Evolutionary conservation across 1,140 invertebrate species (phyloP).

Genomic region (Drosophila trapezifrons): DNA sequence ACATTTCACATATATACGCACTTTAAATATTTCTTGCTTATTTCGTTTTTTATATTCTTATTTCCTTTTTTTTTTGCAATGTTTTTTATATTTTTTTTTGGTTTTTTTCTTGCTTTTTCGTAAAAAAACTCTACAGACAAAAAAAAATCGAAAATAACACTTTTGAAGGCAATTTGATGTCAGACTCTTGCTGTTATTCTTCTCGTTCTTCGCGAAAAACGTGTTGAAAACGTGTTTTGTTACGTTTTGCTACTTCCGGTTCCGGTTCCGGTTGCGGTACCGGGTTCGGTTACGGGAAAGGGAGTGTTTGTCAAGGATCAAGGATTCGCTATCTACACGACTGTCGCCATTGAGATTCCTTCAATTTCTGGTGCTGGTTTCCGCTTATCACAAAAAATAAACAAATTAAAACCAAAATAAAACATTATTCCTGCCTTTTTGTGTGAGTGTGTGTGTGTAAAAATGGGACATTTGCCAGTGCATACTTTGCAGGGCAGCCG

Average conservation of each 20-base stretch:
- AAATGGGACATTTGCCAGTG: conserved; percentile 14
- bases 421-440: too few relatives aligned
- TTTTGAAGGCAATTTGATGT: conserved; percentile 80
- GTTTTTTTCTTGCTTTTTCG: conserved; percentile 18
- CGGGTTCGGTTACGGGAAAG: conserved; percentile 15
- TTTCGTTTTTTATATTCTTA: neutral
- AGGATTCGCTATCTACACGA: conserved; percentile 8
- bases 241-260: conserved; percentile 26
- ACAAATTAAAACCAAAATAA: neutral
- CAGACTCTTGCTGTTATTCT: conserved; percentile 71
- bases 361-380: neutral
- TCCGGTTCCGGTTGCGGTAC: conserved; percentile 6
- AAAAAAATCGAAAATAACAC: conserved; percentile 52
- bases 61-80: neutral
- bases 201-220: conserved; percentile 39
- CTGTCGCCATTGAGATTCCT: conserved; percentile 8
- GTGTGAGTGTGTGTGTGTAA: neutral
- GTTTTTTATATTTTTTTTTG: neutral
- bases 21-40: conserved; percentile 32
- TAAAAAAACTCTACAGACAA: conserved; percentile 51
- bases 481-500: conserved; percentile 19
- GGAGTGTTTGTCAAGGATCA: conserved; percentile 10
- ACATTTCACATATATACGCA: conserved; percentile 42
- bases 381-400: neutral
- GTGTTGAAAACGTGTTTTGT: conserved; percentile 21